Evolutionary conservation across 2,888 invertebrate genomes (phyloP).

Genomic region (Rhimphoctona megacephalus): DNA sequence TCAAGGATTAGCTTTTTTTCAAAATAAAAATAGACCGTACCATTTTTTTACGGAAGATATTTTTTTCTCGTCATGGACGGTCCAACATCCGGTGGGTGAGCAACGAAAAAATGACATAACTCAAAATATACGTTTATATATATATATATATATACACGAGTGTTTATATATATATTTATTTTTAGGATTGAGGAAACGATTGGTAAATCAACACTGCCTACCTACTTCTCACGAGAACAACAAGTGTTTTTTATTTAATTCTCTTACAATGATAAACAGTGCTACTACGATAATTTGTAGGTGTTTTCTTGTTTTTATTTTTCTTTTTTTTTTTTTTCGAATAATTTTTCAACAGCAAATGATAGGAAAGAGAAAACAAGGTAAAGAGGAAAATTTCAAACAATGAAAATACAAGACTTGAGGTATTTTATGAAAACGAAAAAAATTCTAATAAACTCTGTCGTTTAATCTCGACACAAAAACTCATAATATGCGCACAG

Average conservation of each 20-base stretch:
- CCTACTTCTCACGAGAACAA: slow-evolving; percentile 72
- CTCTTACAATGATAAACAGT: slow-evolving; percentile 48
- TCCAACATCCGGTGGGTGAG: slow-evolving; percentile 77
- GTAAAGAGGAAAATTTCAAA: slow-evolving; percentile 25
- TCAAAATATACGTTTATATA: slow-evolving; percentile 8
- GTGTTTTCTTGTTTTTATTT: background rate
- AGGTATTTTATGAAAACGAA: slow-evolving; percentile 62
- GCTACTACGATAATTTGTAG: slow-evolving; percentile 66
- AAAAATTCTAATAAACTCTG: slow-evolving; percentile 36
- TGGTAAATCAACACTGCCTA: slow-evolving; percentile 71
- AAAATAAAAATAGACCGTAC: background rate
- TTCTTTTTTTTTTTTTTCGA: background rate
- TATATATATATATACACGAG: slow-evolving; percentile 11
- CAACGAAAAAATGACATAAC: slow-evolving; percentile 33
- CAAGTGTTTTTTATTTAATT: slow-evolving; percentile 37
- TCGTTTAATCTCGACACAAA: background rate
- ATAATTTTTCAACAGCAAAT: slow-evolving; percentile 20
- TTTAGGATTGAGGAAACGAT: background rate
- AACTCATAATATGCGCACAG: slow-evolving; percentile 8
- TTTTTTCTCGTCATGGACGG: slow-evolving; percentile 67
- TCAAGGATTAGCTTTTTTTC: background rate
- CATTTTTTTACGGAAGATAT: background rate
- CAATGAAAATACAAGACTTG: slow-evolving; percentile 47
- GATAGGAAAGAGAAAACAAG: slow-evolving; percentile 32
- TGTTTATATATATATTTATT: background rate